phyloP scores from a whole-genome alignment of 2,888 invertebrate genomes.

The Apeira syringaria region DNA sequence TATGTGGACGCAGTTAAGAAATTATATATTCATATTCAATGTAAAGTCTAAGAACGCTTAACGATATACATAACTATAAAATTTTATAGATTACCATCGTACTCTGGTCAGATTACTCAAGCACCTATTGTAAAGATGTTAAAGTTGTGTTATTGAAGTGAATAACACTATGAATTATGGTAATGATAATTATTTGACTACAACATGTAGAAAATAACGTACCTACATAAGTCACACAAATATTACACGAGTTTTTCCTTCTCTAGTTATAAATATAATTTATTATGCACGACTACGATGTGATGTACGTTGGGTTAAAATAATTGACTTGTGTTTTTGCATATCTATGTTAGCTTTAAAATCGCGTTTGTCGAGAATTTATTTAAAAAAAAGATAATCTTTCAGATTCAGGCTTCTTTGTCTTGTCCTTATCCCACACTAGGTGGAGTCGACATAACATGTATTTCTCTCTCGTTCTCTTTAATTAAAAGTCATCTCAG shows the following conservation, averaged over 20 bases:
- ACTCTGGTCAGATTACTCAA: slow-evolving; percentile 22
- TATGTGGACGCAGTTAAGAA: too few species aligned
- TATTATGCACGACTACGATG: background rate
- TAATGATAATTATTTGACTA: slow-evolving; percentile 21
- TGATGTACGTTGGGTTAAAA: slow-evolving; percentile 3
- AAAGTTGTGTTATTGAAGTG: slow-evolving; percentile 24
- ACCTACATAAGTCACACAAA: slow-evolving; percentile 5
- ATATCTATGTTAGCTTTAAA: too few species aligned
- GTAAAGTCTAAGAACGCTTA: too few species aligned
- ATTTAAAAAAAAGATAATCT: too few species aligned
- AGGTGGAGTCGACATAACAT: too few species aligned
- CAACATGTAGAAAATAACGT: slow-evolving; percentile 17
- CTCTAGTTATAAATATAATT: slow-evolving; percentile 7
- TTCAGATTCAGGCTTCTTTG: too few species aligned
- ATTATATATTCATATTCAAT: too few species aligned
- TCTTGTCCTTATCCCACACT: too few species aligned
- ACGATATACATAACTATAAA: slow-evolving; percentile 8
- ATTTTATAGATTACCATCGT: slow-evolving; percentile 24
- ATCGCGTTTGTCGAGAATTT: too few species aligned
- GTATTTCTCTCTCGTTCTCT: too few species aligned
- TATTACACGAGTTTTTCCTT: slow-evolving; percentile 9
- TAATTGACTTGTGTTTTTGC: background rate
- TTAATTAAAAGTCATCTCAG: too few species aligned
- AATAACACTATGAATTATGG: slow-evolving; percentile 27
- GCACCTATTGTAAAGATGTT: slow-evolving; percentile 26